Evolutionary conservation across 2,888 invertebrate species (phyloP), one percentile per base, ranked within the genome.

Genomic region (Troilus luridus): DNA sequence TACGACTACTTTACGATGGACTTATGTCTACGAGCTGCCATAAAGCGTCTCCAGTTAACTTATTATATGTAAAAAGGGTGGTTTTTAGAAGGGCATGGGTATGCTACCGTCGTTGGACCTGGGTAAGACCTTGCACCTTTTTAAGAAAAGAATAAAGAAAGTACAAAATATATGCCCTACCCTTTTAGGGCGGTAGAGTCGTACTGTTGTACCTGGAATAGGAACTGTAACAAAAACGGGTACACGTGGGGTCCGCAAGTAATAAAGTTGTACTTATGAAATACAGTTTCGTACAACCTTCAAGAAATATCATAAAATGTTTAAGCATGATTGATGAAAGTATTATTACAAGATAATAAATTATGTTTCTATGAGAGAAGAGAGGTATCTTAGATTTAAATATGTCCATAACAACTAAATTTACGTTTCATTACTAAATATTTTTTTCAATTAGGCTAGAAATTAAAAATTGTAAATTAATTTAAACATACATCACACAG

Each of bases 221-320:
- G 41, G 72, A 41, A 77, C 41, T 77, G 72, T 77, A 77, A 41
- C 72, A 77, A 77, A 77, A 77, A 77, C 72, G 27, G 72, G 72
- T 77, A 77, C 27, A 19, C 41, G 24, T 8, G 19, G 19, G 24
- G 72, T 6, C 67, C 24, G 41, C 14, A 72, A 72, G 72, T 17
- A 41, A 77, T 41, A 41, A 41, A 41, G 27, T 1, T 17, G 17
- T 77, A 77, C 8, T 17, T 41, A 19, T 17, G 27, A 77, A 77
- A 77, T 41, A 77, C 41, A 17, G 72, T 41, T 41, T 41, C 14
- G 8, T 6, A 24, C 12, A 67, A 27, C 14, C n/a, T 6, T 67
- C 12, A 67, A 2, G 7, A 14, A 14, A 10, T 5, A 19, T 77
- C 19, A 77, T 24, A 67, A 77, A 77, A 77, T 77, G 27, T 1